Percentiles rank a stretch among this genome's conserved stretches.
These are phyloP conservation scores for Eupithecia subfuscata DNA, from an alignment of 2,888 invertebrate genomes.

Conservation along the genomic window DNA sequence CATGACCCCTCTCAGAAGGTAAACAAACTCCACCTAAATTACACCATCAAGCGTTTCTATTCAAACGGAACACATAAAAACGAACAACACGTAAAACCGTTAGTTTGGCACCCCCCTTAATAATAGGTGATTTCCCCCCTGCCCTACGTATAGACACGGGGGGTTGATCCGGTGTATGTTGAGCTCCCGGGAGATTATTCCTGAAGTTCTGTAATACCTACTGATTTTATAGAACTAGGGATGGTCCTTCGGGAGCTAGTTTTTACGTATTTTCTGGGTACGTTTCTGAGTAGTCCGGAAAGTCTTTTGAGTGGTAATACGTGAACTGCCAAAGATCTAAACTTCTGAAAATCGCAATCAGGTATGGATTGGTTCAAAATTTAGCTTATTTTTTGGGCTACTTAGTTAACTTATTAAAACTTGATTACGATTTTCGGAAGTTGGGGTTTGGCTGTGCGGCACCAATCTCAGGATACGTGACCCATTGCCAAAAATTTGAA, in stretches of 20 bases:
- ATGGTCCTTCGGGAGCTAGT: background rate
- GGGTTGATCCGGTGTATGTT: slow-evolving; percentile 54
- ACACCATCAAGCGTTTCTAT: slow-evolving; percentile 70
- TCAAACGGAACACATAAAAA: slow-evolving; percentile 79
- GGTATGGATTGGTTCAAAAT: too few relatives aligned
- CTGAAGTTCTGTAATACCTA: background rate
- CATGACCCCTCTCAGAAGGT: slow-evolving; percentile 38
- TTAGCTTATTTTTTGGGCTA: too few relatives aligned
- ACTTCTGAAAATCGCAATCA: too few relatives aligned
- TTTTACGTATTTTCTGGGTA: background rate
- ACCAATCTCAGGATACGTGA: too few relatives aligned
- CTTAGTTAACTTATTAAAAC: too few relatives aligned
- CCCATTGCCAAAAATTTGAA: too few relatives aligned
- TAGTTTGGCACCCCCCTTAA: slow-evolving; percentile 81
- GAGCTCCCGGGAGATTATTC: slow-evolving; percentile 47
- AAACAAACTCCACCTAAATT: slow-evolving; percentile 69
- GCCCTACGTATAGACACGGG: slow-evolving; percentile 60
- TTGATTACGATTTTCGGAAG: too few relatives aligned
- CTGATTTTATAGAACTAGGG: background rate
- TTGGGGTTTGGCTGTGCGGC: too few relatives aligned
- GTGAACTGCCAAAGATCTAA: too few relatives aligned
- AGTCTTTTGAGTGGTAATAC: too few relatives aligned
- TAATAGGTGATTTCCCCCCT: slow-evolving; percentile 78
- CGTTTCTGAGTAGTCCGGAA: too few relatives aligned
- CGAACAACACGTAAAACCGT: slow-evolving; percentile 77